Conservation (phyloP, 2,888 invertebrate species). For the Yponomeuta malinellus region DNA sequence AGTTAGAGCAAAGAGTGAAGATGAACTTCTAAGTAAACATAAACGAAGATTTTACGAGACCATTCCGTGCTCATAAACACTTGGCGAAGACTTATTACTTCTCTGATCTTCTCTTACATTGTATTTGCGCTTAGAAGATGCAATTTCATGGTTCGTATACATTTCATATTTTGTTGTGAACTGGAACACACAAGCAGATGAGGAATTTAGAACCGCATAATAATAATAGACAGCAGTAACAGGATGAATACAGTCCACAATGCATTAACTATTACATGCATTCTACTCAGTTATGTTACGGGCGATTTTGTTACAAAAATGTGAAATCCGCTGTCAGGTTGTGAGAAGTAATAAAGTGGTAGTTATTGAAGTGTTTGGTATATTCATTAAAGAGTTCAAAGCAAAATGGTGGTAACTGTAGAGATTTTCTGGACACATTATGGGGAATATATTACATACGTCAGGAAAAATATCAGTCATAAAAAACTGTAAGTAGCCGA, state of each 20-base stretch:
- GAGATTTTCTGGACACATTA: too few relatives aligned
- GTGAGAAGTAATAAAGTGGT: too few relatives aligned
- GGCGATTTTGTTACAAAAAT: too few relatives aligned
- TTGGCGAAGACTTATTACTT: not conserved
- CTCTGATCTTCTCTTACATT: constrained; percentile 4
- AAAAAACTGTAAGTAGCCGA: too few relatives aligned
- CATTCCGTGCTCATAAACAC: constrained; percentile 9
- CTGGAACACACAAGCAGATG: not conserved
- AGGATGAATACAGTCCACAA: too few relatives aligned
- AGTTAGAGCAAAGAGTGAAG: constrained; percentile 1
- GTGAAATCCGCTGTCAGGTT: too few relatives aligned
- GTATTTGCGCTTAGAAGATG: not conserved
- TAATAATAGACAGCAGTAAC: not conserved
- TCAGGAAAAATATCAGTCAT: too few relatives aligned
- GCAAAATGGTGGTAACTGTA: too few relatives aligned
- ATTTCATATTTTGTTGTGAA: not conserved
- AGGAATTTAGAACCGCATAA: not conserved
- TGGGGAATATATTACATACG: too few relatives aligned
- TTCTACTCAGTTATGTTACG: not conserved
- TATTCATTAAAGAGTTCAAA: too few relatives aligned
- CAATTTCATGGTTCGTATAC: not conserved
- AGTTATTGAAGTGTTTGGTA: too few relatives aligned
- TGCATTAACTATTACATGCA: not conserved
- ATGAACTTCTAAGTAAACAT: constrained; percentile 13
- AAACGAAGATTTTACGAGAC: constrained; percentile 11